phyloP scores from a whole-genome alignment of 1,140 invertebrate species.

The Drosophila santomea region DNA sequence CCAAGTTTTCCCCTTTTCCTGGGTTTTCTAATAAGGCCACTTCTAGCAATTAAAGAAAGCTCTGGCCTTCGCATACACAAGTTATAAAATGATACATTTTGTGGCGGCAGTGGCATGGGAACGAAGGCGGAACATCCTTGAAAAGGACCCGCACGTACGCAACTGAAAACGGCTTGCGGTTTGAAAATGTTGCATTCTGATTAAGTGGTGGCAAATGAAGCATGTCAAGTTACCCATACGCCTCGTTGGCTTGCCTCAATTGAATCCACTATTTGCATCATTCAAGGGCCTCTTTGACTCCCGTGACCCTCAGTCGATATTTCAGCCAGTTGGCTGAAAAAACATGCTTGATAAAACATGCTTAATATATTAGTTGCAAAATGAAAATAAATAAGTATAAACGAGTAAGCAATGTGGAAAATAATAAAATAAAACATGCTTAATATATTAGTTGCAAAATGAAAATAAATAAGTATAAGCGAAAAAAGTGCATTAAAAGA shows the following conservation, averaged over 20 bases:
- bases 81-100: slow-evolving; percentile 34
- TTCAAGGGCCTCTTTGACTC: slow-evolving; percentile 4
- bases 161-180: slow-evolving; percentile 10
- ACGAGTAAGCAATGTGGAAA: too few relatives aligned
- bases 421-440: too few relatives aligned
- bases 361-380: too few relatives aligned
- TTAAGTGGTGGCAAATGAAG: slow-evolving; percentile 51
- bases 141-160: not conserved
- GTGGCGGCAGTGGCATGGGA: not conserved
- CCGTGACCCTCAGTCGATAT: slow-evolving; percentile 1
- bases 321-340: not conserved
- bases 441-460: too few relatives aligned
- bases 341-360: too few relatives aligned
- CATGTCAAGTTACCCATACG: slow-evolving; percentile 66
- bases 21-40: slow-evolving; percentile 67
- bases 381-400: too few relatives aligned
- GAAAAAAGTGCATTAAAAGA: too few relatives aligned
- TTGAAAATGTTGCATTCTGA: slow-evolving; percentile 18
- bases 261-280: slow-evolving; percentile 8
- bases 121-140: not conserved
- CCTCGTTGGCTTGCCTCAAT: slow-evolving; percentile 29
- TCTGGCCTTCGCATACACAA: slow-evolving; percentile 31
- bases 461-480: too few relatives aligned
- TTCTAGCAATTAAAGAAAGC: slow-evolving; percentile 66
- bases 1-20: slow-evolving; percentile 1